These are phyloP conservation scores for Sycophaga agraensis DNA, from an alignment of 1,140 invertebrate genomes.

Conservation along the genomic window DNA sequence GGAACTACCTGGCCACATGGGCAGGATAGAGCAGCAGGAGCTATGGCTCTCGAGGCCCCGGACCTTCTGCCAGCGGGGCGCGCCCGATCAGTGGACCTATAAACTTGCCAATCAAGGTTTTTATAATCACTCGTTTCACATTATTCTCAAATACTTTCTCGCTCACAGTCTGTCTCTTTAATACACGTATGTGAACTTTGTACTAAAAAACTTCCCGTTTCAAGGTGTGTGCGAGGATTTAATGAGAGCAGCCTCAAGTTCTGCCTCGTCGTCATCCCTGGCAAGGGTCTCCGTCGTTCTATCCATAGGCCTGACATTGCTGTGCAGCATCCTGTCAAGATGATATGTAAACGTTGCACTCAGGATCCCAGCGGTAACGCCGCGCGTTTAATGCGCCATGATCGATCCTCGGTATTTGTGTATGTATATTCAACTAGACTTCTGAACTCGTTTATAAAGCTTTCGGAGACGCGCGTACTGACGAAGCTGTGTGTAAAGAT, in stretches of 20 bases:
- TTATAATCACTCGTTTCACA: not conserved
- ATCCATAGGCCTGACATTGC: slow-evolving; percentile 32
- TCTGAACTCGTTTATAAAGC: not conserved
- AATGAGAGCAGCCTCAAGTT: slow-evolving; percentile 49
- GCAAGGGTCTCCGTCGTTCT: slow-evolving; percentile 42
- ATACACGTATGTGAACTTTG: no score
- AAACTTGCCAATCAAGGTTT: slow-evolving; percentile 49
- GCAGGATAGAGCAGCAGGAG: slow-evolving; percentile 42
- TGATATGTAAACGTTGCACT: slow-evolving; percentile 44
- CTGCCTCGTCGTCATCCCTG: slow-evolving; percentile 46
- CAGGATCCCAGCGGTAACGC: not conserved
- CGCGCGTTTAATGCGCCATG: slow-evolving; percentile 1
- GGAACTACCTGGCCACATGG: slow-evolving; percentile 32
- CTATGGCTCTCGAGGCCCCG: slow-evolving; percentile 45
- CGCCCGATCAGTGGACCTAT: slow-evolving; percentile 46
- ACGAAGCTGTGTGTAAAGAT: not conserved
- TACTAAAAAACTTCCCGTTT: slow-evolving; percentile 6
- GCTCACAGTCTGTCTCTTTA: no score
- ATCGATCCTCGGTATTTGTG: not conserved
- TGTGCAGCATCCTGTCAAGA: slow-evolving; percentile 47
- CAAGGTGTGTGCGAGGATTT: slow-evolving; percentile 52
- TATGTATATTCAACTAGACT: slow-evolving; percentile 17
- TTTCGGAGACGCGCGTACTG: not conserved
- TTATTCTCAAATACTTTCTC: not conserved
- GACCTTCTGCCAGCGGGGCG: slow-evolving; percentile 43